Conservation (phyloP, 2,113 vertebrate genomes). For the Actinemys pallida region DNA sequence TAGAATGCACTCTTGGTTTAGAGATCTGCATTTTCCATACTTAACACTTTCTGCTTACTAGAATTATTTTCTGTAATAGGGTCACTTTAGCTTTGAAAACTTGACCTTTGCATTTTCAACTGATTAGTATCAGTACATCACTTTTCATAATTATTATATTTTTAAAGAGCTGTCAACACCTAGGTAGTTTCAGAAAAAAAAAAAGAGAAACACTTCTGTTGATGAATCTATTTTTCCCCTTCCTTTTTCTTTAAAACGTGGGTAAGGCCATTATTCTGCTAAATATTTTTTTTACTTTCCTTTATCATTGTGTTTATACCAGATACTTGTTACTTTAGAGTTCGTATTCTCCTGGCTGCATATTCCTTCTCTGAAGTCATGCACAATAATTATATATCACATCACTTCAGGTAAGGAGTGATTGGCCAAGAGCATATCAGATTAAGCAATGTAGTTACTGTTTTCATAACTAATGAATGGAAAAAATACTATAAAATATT, state of each 20-base stretch:
- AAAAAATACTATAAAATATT: neutral
- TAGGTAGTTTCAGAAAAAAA: neutral
- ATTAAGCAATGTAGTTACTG: accelerated
- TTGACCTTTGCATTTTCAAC: neutral
- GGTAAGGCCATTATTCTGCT: neutral
- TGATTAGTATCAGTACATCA: neutral
- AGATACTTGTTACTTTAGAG: neutral
- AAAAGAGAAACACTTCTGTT: neutral
- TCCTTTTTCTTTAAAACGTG: neutral
- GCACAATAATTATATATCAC: accelerated
- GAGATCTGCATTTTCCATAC: neutral
- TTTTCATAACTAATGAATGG: accelerated
- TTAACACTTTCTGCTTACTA: neutral
- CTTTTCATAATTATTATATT: neutral
- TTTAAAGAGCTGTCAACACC: neutral
- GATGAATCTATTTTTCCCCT: neutral
- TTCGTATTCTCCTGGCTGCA: neutral
- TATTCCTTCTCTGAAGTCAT: neutral
- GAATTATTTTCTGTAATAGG: neutral
- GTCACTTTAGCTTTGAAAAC: neutral
- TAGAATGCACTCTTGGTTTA: neutral
- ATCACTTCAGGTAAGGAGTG: neutral
- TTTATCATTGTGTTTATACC: neutral
- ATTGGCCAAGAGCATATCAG: accelerated
- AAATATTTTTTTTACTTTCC: accelerated